These are phyloP conservation scores for Aspidiotus destructor DNA, from an alignment of 2,888 invertebrate genomes.

Conservation along the genomic window DNA sequence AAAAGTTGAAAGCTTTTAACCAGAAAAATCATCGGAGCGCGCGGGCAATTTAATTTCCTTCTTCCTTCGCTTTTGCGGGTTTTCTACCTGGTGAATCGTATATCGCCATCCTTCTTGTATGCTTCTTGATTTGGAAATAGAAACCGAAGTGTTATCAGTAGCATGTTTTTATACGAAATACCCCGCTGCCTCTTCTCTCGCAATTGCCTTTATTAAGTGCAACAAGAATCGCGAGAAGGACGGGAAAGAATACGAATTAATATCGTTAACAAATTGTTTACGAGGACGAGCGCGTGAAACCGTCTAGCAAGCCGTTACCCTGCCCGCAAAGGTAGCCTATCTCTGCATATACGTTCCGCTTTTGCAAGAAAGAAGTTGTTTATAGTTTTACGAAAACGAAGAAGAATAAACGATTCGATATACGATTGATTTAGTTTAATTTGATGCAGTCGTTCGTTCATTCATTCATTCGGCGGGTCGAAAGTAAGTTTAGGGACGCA, in stretches of 20 bases:
- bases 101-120: conserved; percentile 5
- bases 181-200: not conserved
- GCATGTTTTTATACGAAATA: not conserved
- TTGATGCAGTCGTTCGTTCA: conserved; percentile 15
- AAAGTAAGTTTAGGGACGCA: no score
- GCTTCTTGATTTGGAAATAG: conserved; percentile 9
- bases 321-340: no score
- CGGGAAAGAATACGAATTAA: not conserved
- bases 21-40: conserved; percentile 32
- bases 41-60: conserved; percentile 30
- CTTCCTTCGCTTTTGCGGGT: conserved; percentile 16
- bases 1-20: conserved; percentile 30
- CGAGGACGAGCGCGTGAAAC: not conserved
- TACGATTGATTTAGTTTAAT: conserved; percentile 32
- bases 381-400: not conserved
- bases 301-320: no score
- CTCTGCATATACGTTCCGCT: no score
- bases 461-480: not conserved
- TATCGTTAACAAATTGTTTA: conserved; percentile 4
- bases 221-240: not conserved
- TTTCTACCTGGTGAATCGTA: conserved; percentile 9
- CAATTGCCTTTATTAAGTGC: not conserved
- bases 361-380: conserved; percentile 28
- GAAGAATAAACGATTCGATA: not conserved
- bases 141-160: not conserved